Evolutionary conservation across 2,113 vertebrate species (phyloP), one percentile per base, ranked within the genome.

Genomic region (Strix aluco): DNA sequence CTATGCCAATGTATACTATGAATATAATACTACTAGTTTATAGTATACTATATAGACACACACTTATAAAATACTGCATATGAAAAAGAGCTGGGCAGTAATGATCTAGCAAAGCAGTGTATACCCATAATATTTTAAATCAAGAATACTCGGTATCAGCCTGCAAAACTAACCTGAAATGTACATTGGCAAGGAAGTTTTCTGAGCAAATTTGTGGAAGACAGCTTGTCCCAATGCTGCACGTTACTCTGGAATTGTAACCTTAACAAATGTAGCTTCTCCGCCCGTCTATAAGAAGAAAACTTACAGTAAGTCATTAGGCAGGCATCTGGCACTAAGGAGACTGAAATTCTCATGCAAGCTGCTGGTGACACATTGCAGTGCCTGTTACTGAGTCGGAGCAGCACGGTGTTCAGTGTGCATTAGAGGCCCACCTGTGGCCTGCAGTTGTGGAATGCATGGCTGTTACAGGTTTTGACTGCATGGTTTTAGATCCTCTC

Each of bases 311-410:
- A 79, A 89, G 81, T 69, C 58, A 72, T 91, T 72, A 88, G 22
- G 40, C 30, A 61, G 84, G 86, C 73, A 87, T 63, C 70, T 92
- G 93, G 81, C 57, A 81, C 77, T 61, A 22, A 40, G 21, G 89
- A 91, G 84, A 55, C 55, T 42, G 11, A 69, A 94, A 80, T 65
- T 75, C 73, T 89, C 89, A 72, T 0, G 0, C 89, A 91, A 49
- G 81, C 90, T 94, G 73, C 81, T 49, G 19, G 58, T 65, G 70
- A 42, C 91, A 69, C 61, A 10, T 69, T 52, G 49, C 57, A 23
- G 57, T 38, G 78, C 8, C 30, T 57, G 0, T 23, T 59, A 26
- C 32, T 65, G 36, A 40, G 42, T 22, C 1, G 1, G 73, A 79
- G 61, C 73, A 91, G 34, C 18, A 7, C 0, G 0, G 15, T 47